Conservation (phyloP, 2,113 vertebrate genomes). For the Chaetodon trifascialis region DNA sequence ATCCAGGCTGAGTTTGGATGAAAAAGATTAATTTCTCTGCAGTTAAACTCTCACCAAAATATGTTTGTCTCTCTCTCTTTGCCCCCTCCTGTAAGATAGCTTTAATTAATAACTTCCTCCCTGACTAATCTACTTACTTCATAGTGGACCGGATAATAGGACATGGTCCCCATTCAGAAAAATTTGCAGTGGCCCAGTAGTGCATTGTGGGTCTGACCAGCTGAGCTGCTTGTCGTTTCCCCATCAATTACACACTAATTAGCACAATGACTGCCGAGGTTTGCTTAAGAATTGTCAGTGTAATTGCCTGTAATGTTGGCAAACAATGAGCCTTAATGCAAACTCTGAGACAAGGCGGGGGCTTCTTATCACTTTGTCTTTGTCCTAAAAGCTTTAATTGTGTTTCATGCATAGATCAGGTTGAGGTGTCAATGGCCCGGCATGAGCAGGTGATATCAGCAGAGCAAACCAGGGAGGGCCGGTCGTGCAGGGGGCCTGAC, state of each 20-base stretch:
- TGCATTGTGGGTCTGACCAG: slow-evolving; percentile 55
- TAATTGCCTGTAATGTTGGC: slow-evolving; percentile 82
- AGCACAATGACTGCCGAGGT: slow-evolving; percentile 80
- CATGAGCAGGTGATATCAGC: slow-evolving; percentile 79
- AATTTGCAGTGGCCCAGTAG: slow-evolving; percentile 52
- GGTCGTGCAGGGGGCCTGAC: slow-evolving; percentile 66
- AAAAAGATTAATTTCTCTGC: not conserved
- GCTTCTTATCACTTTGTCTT: slow-evolving; percentile 73
- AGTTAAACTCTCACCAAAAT: not conserved
- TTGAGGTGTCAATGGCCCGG: slow-evolving; percentile 82
- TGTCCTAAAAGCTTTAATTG: slow-evolving; percentile 71
- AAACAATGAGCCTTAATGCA: slow-evolving; percentile 83
- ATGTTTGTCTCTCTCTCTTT: slow-evolving; percentile 14
- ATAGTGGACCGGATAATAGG: slow-evolving; percentile 61
- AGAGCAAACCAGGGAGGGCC: slow-evolving; percentile 76
- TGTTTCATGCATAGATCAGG: slow-evolving; percentile 80
- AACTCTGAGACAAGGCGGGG: slow-evolving; percentile 69
- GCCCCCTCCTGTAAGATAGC: slow-evolving; percentile 21
- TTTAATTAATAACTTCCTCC: slow-evolving; percentile 71
- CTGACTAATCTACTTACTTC: slow-evolving; percentile 65
- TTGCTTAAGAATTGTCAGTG: slow-evolving; percentile 85
- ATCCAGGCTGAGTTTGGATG: not conserved
- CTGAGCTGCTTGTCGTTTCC: slow-evolving; percentile 75
- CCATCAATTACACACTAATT: slow-evolving; percentile 85
- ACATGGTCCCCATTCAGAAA: slow-evolving; percentile 56